A percentile compares a stretch with the other conserved stretches of the same genome.
These are phyloP conservation scores for Ophiodon elongatus DNA, from an alignment of 2,113 vertebrate genomes.

Conservation along the genomic window DNA sequence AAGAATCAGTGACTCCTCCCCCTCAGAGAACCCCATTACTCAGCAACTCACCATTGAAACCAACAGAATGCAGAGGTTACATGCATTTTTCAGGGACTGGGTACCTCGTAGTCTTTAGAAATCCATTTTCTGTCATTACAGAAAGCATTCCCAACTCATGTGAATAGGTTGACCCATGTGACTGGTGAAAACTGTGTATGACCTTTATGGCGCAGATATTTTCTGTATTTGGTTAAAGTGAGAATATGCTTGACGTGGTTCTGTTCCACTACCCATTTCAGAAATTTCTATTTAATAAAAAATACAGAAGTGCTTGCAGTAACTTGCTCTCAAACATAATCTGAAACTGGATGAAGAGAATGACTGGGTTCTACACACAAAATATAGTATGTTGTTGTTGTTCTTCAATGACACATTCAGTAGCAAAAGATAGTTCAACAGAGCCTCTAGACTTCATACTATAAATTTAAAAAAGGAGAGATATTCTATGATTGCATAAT, in stretches of 20 bases:
- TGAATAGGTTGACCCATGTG: conserved; percentile 43
- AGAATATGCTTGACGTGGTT: not conserved
- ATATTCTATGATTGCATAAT: not conserved
- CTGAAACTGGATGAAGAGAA: not conserved
- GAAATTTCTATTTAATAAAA: not conserved
- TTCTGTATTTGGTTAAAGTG: not conserved
- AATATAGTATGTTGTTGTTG: no score
- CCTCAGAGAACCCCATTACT: conserved; percentile 53
- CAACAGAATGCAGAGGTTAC: conserved; percentile 47
- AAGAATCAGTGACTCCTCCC: conserved; percentile 42
- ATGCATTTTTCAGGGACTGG: conserved; percentile 24
- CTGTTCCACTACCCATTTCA: not conserved
- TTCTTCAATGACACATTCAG: not conserved
- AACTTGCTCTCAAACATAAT: not conserved
- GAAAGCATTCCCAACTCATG: conserved; percentile 34
- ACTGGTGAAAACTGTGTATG: conserved; percentile 7
- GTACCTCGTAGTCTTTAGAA: conserved; percentile 46
- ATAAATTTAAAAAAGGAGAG: not conserved
- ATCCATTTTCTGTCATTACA: conserved; percentile 51
- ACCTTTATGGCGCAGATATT: not conserved
- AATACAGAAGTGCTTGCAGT: not conserved
- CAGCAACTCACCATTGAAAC: conserved; percentile 63
- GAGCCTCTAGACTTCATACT: not conserved
- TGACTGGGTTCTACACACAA: not conserved
- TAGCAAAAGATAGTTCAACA: not conserved